Percentiles rank a stretch among this genome's conserved stretches.
These are phyloP conservation scores for Prionchulus punctatus DNA, from an alignment of 2,888 invertebrate genomes.

Conservation along the genomic window DNA sequence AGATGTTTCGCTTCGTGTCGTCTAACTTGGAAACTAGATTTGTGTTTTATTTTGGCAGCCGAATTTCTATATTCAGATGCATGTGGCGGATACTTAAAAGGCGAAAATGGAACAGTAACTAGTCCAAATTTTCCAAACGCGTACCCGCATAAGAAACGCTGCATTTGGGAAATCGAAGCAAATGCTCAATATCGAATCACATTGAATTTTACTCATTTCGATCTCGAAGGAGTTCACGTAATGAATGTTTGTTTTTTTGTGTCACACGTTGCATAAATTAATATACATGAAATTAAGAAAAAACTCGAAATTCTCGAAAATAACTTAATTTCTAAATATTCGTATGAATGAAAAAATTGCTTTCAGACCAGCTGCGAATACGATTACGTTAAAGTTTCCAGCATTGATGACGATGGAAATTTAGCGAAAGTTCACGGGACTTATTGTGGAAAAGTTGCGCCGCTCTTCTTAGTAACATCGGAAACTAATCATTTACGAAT, in stretches of 20 bases:
- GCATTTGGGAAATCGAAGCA: conserved; percentile 93
- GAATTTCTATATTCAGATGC: too few species aligned
- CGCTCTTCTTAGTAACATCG: conserved; percentile 64
- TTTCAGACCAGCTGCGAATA: conserved; percentile 76
- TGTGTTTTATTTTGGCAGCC: too few species aligned
- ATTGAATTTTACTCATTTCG: conserved; percentile 90
- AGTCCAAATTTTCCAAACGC: conserved; percentile 87
- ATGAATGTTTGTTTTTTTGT: conserved; percentile 25
- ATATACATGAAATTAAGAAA: too few species aligned
- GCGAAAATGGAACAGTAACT: conserved; percentile 76
- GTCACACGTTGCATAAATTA: too few species aligned
- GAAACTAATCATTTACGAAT: conserved; percentile 76
- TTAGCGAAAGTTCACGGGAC: conserved; percentile 33
- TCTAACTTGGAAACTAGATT: too few species aligned
- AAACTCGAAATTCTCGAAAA: too few species aligned
- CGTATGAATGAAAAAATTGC: neutral
- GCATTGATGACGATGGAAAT: conserved; percentile 38
- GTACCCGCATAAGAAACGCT: conserved; percentile 85
- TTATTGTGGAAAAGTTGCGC: conserved; percentile 54
- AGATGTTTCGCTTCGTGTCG: too few species aligned
- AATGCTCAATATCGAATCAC: conserved; percentile 81
- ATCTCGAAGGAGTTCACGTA: conserved; percentile 85
- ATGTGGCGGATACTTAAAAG: conserved; percentile 77
- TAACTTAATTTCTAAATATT: too few species aligned
- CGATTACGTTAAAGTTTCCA: conserved; percentile 73